Conservation (phyloP, 2,113 vertebrate genomes). For the Brachypodius melanocephalos region DNA sequence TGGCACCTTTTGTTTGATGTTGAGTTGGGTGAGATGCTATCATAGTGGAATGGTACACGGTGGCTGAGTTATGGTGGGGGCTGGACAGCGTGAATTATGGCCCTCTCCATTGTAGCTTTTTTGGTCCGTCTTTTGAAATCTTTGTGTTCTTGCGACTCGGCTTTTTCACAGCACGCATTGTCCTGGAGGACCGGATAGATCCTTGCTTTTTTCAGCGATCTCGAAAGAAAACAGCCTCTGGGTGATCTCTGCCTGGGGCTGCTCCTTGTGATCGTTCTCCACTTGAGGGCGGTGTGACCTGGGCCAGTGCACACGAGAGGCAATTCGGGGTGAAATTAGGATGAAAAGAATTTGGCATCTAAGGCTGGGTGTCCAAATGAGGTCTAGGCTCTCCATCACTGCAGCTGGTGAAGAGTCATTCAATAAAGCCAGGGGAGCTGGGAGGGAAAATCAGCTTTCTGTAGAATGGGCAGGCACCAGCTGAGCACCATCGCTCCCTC, state of each 20-base stretch:
- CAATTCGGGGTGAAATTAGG: background rate
- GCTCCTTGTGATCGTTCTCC: background rate
- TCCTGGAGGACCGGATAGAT: background rate
- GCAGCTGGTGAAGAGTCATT: background rate
- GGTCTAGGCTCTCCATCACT: background rate
- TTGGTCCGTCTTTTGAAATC: background rate
- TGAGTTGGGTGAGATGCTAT: slow-evolving; percentile 36
- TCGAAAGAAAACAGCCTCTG: background rate
- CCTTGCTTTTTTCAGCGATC: background rate
- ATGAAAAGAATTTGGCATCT: background rate
- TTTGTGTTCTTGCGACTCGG: background rate
- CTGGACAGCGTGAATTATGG: background rate
- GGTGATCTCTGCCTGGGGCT: fast-evolving
- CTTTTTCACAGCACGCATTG: background rate
- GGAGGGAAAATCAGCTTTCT: background rate
- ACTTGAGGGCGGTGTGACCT: slow-evolving; percentile 51
- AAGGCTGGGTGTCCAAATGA: background rate
- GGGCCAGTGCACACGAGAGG: background rate
- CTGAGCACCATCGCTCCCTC: fast-evolving
- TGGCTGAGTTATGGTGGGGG: slow-evolving; percentile 9
- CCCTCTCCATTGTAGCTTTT: background rate
- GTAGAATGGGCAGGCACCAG: background rate
- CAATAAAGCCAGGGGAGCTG: background rate
- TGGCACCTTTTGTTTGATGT: slow-evolving; percentile 40
- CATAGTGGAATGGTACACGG: background rate